These are phyloP conservation scores for Campylomormyrus numenius DNA, from an alignment of 2,113 vertebrate genomes.

Conservation along the genomic window DNA sequence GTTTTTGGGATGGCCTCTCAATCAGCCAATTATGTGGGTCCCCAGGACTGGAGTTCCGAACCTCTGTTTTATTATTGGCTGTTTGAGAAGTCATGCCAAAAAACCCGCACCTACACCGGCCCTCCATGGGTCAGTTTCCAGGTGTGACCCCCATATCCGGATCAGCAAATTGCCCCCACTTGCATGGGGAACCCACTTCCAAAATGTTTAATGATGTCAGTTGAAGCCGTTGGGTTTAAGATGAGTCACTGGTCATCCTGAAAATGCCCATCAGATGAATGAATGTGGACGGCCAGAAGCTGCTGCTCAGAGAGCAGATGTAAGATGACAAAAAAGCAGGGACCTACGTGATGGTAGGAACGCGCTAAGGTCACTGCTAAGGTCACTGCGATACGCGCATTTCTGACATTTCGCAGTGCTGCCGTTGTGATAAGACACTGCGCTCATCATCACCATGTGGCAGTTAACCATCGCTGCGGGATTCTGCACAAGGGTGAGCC, in stretches of 20 bases:
- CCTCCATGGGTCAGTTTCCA: background rate
- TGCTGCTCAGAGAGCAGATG: background rate
- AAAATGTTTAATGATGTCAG: background rate
- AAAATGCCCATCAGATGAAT: background rate
- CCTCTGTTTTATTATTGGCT: too few relatives aligned
- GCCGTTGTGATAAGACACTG: background rate
- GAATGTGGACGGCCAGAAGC: background rate
- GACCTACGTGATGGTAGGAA: background rate
- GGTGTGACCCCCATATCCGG: background rate
- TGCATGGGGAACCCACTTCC: background rate
- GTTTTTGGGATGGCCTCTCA: too few relatives aligned
- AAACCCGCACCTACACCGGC: too few relatives aligned
- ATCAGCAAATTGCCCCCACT: background rate
- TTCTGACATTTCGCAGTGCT: background rate
- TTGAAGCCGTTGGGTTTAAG: background rate
- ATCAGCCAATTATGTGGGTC: too few relatives aligned
- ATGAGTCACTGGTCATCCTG: background rate
- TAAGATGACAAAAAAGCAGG: background rate
- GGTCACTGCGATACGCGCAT: background rate
- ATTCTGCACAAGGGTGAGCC: background rate
- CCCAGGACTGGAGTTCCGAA: too few relatives aligned
- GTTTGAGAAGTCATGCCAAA: too few relatives aligned
- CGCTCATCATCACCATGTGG: background rate
- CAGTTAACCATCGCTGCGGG: background rate
- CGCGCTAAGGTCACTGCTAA: background rate